Evolutionary conservation across 2,888 invertebrate genomes (phyloP), one percentile per base, ranked within the genome.

Genomic region (Eristalis tenax): DNA sequence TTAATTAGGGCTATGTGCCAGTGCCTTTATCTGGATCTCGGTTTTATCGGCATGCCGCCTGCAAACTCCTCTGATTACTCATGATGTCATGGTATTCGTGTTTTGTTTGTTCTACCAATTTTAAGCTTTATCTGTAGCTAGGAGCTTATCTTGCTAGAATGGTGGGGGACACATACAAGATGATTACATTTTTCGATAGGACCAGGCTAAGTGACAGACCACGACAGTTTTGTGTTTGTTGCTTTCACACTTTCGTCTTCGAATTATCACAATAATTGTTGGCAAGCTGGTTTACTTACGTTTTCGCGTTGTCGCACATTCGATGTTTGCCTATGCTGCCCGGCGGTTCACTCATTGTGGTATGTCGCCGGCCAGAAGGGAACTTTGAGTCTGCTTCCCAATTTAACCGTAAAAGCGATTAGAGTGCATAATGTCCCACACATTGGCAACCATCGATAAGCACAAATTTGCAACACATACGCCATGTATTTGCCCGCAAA

Each of bases 391-490:
- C 38, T 38, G 38, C 38, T 13, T 38, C 13, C 38, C 38, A 32
- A 32, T 32, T 38, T 38, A 13, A 1, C 13, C 38, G 13, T 1
- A 38, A 38, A 38, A 38, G 13, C 38, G 38, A 38, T 38, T 38
- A 38, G 38, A 38, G 38, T 13, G 38, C 8, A 13, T 38, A 35
- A 35, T 11, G 32, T 32, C 32, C 64, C 23, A 40, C 43, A 50
- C 43, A 50, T 15, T 11, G 15, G 28, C 59, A 61, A n/a, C 23
- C 13, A 22, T 50, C 38, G 38, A 77, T 73, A 82, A 66, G 59
- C 66, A 77, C 63, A 73, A 77, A 68, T 77, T 73, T 32, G 38
- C 28, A 79, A 79, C 64, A 68, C 74, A 74, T 83, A 74, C 59
- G 43, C 68, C 69, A 79, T 77, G 61, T 83, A 73, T 68, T 43